Conservation (phyloP, 2,113 vertebrate species). For the Dipodomys merriami region DNA sequence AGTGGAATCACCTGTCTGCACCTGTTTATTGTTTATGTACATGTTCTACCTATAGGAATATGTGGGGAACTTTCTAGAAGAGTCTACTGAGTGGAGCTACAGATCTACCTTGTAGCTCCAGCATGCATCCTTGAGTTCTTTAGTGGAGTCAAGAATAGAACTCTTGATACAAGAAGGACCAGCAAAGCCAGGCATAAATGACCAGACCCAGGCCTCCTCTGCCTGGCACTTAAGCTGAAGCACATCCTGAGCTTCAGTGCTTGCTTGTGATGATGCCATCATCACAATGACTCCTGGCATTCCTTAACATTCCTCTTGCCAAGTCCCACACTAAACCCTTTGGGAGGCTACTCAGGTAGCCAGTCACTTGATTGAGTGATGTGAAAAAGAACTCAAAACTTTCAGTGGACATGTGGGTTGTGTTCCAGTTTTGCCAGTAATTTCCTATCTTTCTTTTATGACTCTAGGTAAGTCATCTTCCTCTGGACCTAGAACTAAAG, state of each 20-base stretch:
- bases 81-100: background rate
- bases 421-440: background rate
- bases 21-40: constrained; percentile 61
- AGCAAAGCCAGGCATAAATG: background rate
- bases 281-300: background rate
- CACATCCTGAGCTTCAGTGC: background rate
- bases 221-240: background rate
- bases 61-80: background rate
- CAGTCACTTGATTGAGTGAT: background rate
- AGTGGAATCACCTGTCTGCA: constrained; percentile 65
- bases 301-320: background rate
- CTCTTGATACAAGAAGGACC: background rate
- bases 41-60: constrained; percentile 55
- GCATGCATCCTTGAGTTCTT: background rate
- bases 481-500: background rate
- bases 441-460: background rate
- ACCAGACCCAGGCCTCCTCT: no score
- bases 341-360: background rate
- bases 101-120: background rate
- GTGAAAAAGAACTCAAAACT: background rate
- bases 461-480: background rate
- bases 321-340: background rate
- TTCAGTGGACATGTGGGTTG: background rate
- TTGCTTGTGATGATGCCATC: background rate
- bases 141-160: background rate